phyloP scores from a whole-genome alignment of 2,888 invertebrate genomes.

The Meliscaeva auricollis region DNA sequence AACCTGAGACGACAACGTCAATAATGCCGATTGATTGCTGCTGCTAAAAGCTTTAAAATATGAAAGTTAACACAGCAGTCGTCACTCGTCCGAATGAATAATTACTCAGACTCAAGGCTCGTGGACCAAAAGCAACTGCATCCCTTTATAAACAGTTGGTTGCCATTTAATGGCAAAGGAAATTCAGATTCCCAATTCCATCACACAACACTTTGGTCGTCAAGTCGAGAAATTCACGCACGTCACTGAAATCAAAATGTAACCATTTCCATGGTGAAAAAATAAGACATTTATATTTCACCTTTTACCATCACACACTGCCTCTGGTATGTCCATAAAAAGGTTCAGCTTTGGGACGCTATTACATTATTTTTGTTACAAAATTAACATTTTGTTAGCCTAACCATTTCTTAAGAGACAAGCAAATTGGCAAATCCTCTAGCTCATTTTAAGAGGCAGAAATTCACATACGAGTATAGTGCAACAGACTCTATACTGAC shows the following conservation, averaged over 20 bases:
- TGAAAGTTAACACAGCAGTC: slow-evolving; percentile 21
- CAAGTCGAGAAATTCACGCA: too few relatives aligned
- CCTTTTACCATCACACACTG: background rate
- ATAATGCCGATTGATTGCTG: background rate
- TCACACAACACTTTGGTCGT: too few relatives aligned
- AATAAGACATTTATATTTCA: too few relatives aligned
- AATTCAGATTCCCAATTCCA: slow-evolving; percentile 3
- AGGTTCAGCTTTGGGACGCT: background rate
- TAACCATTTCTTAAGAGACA: slow-evolving; percentile 17
- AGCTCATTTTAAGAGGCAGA: too few relatives aligned
- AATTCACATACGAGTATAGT: too few relatives aligned
- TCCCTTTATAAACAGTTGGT: slow-evolving; percentile 22
- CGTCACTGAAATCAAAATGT: too few relatives aligned
- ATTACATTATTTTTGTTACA: background rate
- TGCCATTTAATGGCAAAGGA: slow-evolving; percentile 1
- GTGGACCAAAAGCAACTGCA: slow-evolving; percentile 5
- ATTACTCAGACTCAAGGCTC: background rate
- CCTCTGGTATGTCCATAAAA: background rate
- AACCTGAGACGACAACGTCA: slow-evolving; percentile 10
- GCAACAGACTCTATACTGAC: too few relatives aligned
- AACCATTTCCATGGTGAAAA: too few relatives aligned
- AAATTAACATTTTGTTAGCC: background rate
- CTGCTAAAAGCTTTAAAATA: background rate
- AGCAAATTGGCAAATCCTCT: slow-evolving; percentile 42
- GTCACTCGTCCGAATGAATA: slow-evolving; percentile 13